Percentiles rank a stretch among this genome's conserved stretches.
phyloP scores from a whole-genome alignment of 2,797 vertebrate species.

The Microctenopoma steveboyesi region DNA sequence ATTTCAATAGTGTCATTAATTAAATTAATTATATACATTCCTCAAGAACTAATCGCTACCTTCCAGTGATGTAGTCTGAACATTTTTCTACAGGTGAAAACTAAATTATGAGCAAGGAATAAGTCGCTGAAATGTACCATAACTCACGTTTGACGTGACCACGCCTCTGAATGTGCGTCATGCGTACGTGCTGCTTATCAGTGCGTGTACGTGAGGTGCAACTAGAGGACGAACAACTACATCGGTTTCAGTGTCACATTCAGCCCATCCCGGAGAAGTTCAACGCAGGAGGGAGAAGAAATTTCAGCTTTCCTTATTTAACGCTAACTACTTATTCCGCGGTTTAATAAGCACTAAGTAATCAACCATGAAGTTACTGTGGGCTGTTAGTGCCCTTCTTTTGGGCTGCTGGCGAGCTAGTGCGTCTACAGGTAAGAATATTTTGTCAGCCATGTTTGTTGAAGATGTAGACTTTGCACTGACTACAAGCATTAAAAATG shows the following conservation, averaged over 20 bases:
- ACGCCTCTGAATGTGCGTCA: conserved; percentile 49
- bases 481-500: conserved; percentile 6
- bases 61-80: not conserved
- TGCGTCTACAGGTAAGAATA: conserved; percentile 80
- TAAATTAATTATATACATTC: not conserved
- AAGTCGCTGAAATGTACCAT: not conserved
- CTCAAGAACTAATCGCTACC: not conserved
- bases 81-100: not conserved
- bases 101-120: not conserved
- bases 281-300: not conserved
- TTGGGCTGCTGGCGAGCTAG: conserved; percentile 71
- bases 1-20: too few species aligned
- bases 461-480: conserved; percentile 58
- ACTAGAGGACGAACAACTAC: conserved; percentile 72
- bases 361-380: conserved; percentile 74
- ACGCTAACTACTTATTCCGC: not conserved
- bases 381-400: conserved; percentile 73
- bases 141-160: conserved; percentile 19
- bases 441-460: conserved; percentile 71
- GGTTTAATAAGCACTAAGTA: not conserved
- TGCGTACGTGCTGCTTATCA: conserved; percentile 74
- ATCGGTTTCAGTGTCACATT: not conserved
- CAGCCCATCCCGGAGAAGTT: not conserved
- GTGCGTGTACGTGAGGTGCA: conserved; percentile 62
- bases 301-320: too few species aligned